Conservation (phyloP, 1,140 invertebrate genomes). For the Helicoverpa armigera region DNA sequence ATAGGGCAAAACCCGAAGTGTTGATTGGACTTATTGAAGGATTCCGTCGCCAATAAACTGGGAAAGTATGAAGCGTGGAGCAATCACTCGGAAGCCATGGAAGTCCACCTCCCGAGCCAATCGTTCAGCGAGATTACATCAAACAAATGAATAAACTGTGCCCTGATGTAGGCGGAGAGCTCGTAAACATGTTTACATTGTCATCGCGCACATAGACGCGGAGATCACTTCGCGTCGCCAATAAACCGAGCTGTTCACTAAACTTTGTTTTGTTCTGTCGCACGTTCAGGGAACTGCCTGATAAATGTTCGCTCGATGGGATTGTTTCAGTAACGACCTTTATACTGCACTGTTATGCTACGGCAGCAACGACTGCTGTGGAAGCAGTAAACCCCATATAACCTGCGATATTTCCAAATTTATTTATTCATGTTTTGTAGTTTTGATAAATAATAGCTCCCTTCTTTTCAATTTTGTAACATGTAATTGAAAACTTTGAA, state of each 20-base stretch:
- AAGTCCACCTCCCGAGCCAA: neutral
- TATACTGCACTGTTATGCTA: neutral
- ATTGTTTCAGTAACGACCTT: slow-evolving; percentile 6
- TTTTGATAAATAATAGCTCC: neutral
- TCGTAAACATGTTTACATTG: slow-evolving; percentile 34
- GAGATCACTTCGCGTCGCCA: neutral
- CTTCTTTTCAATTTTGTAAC: too few species aligned
- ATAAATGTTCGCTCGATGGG: slow-evolving; percentile 1
- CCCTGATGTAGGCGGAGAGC: slow-evolving; percentile 14
- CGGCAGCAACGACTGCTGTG: neutral
- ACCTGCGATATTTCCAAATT: slow-evolving; percentile 9
- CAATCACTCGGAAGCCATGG: slow-evolving; percentile 44
- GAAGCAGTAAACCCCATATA: too few species aligned
- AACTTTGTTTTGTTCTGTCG: slow-evolving; percentile 1
- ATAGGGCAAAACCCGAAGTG: slow-evolving; percentile 26
- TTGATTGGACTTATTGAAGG: slow-evolving; percentile 44
- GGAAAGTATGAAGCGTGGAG: slow-evolving; percentile 26
- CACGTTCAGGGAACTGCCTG: neutral
- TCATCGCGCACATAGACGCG: neutral
- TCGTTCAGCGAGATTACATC: slow-evolving; percentile 10
- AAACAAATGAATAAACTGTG: slow-evolving; percentile 20
- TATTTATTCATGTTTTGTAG: neutral
- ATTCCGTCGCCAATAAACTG: slow-evolving; percentile 40
- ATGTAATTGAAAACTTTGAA: neutral
- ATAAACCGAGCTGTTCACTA: neutral